A percentile compares a stretch with the other conserved stretches of the same genome.
phyloP scores from a whole-genome alignment of 2,888 invertebrate genomes.

The Eupithecia subfuscata region DNA sequence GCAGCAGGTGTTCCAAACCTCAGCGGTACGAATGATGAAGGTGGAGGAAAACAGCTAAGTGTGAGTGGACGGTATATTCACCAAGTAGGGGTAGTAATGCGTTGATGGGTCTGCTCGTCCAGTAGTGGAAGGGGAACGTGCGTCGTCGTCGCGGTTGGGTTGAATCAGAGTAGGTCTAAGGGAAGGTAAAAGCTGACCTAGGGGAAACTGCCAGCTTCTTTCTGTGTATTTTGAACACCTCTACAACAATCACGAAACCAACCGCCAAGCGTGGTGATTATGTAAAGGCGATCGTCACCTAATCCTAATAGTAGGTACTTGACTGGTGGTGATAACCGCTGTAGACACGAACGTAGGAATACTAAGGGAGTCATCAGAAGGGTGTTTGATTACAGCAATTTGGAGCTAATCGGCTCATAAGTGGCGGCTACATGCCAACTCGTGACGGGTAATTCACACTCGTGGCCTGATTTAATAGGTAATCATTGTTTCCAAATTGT shows the following conservation, averaged over 20 bases:
- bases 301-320: background rate
- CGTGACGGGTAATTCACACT: background rate
- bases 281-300: background rate
- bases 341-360: background rate
- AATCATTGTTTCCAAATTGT: background rate
- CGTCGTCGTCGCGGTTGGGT: too few species aligned
- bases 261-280: too few species aligned
- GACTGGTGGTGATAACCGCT: background rate
- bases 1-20: too few species aligned
- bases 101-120: too few species aligned
- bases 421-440: background rate
- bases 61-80: too few species aligned
- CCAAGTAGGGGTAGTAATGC: too few species aligned
- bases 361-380: background rate
- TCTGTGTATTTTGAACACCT: background rate
- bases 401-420: background rate
- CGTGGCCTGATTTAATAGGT: background rate
- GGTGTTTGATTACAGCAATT: slow-evolving; percentile 5
- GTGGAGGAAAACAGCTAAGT: too few species aligned
- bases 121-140: too few species aligned
- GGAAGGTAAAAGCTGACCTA: too few species aligned
- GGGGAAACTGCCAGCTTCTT: background rate
- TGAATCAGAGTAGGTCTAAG: too few species aligned
- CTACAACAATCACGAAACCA: background rate
- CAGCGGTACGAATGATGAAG: too few species aligned